Base-by-base conservation (phyloP, 2,888 invertebrate genomes). In the Cyrtodaria siliqua region DNA sequence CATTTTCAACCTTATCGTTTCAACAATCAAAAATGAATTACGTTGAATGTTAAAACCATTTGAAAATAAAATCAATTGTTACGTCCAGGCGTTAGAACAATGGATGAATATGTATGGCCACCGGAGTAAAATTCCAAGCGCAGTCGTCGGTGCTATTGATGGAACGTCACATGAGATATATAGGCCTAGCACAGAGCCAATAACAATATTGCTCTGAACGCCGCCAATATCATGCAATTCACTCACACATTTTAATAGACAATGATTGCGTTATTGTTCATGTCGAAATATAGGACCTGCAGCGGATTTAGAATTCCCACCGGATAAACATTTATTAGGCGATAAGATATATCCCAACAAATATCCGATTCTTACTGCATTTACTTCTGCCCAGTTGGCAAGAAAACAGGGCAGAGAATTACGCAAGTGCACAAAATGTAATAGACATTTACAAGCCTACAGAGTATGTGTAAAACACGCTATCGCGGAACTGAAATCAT, bases 301-400 rank as follows among this genome's bases (percentile, higher is more conserved):
- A 9, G 24, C 1, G 1, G 49, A 62, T 4, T 20, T 70, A 1
- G 9, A n/a, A 18, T 62, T 70, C 26, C 69, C 71, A n/a, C 29
- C 33, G 2, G 14, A 57, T 2, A 24, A 24, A 9, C 16, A 26
- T 14, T 6, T 64, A 16, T 23, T 63, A 12, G 71, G 42, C 0
- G 71, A 64, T 27, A 63, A 64, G 23, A 71, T 71, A 3, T 64
- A 71, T 40, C 63, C 63, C 1, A 63, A 63, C 24, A 16, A 59
- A 1, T 49, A 57, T 9, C 63, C 57, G 0, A 2, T 71, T 20
- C 20, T 71, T 0, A 63, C 71, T 14, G 42, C 63, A 20, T 71
- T 50, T 42, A 42, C 63, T 2, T 16, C 23, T 12, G 29, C 52
- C 2, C 63, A 71, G n/a, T 18, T 64, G n/a, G 14, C 8, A 1